Evolutionary conservation across 2,888 invertebrate genomes (phyloP), one percentile per base, ranked within the genome.

Genomic region (Steromphala cineraria): DNA sequence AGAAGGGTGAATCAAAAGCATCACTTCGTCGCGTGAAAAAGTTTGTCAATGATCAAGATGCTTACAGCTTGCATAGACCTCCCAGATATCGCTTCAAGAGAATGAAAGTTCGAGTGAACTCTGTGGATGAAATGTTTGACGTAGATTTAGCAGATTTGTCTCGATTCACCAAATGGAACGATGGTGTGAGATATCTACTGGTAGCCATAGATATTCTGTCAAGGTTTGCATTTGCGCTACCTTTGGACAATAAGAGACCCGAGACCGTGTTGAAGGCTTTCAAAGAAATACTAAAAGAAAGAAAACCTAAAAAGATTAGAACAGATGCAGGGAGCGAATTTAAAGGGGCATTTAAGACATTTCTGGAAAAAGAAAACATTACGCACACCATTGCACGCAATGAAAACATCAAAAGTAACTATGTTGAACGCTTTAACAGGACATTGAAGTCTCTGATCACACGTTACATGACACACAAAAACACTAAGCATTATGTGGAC

Each of bases 361-460:
- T 56, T n/a, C 15, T 56, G 7, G 1, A 71, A 31, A 36, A 36
- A 17, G 21, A 71, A 31, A 19, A 19, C 1, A 71, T 71, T 1
- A 71, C 1, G 0, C 40, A 36, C n/a, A 71, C 71, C 40, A 36
- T 71, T 1, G 40, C 71, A 3, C 71, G 71, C 15, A 71, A 71
- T 36, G 31, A 71, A 71, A 40, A 31, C 2, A 71, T 71, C 71
- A 36, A 71, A 3, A 31, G 71, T 40, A 71, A 71, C n/a, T 71
- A 71, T 36, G 71, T 71, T 7, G 71, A 71, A 71, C 71, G 71
- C 8, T 71, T 71, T 36, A 71, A 71, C 36, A 71, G 71, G 19
- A 71, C 71, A 2, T 36, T 71, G 36, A 71, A 71, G 19, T 71
- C 31, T 1, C 17, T 71, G 3, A 71, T 71, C 17, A 71, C 71